Evolutionary conservation across 2,888 invertebrate genomes (phyloP).

Genomic region (Boloria selene): DNA sequence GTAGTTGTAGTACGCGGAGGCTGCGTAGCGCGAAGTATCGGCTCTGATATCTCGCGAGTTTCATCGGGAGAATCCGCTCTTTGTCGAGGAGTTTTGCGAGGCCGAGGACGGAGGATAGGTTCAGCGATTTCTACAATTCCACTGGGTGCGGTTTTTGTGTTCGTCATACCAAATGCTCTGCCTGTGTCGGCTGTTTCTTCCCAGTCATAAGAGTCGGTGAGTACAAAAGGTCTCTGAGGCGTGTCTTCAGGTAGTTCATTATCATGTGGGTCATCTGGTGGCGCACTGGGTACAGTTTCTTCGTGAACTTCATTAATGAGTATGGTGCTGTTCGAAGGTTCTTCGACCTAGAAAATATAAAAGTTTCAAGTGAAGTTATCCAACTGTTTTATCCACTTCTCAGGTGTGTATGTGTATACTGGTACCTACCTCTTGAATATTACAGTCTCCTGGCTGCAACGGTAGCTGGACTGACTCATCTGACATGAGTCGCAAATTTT

Average conservation of each 20-base stretch:
- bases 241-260: slow-evolving; percentile 72
- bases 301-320: slow-evolving; percentile 49
- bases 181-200: slow-evolving; percentile 80
- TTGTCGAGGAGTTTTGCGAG: slow-evolving; percentile 80
- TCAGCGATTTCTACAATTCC: slow-evolving; percentile 86
- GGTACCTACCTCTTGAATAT: slow-evolving; percentile 79
- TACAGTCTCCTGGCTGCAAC: slow-evolving; percentile 90
- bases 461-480: slow-evolving; percentile 88
- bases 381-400: no score
- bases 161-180: slow-evolving; percentile 84
- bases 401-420: no score
- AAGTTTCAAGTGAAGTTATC: no score
- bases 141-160: slow-evolving; percentile 70
- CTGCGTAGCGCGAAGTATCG: slow-evolving; percentile 80
- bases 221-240: slow-evolving; percentile 60
- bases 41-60: slow-evolving; percentile 84
- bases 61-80: slow-evolving; percentile 75
- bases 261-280: slow-evolving; percentile 61
- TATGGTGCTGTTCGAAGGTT: slow-evolving; percentile 50
- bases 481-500: slow-evolving; percentile 87
- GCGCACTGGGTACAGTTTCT: slow-evolving; percentile 57
- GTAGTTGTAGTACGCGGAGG: slow-evolving; percentile 58
- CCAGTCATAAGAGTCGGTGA: slow-evolving; percentile 78
- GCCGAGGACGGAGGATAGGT: slow-evolving; percentile 86
- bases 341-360: slow-evolving; percentile 51